A percentile compares a stretch with the other conserved stretches of the same genome.
These are phyloP conservation scores for Knipowitschia caucasica DNA, from an alignment of 2,797 vertebrate species.

Conservation along the genomic window DNA sequence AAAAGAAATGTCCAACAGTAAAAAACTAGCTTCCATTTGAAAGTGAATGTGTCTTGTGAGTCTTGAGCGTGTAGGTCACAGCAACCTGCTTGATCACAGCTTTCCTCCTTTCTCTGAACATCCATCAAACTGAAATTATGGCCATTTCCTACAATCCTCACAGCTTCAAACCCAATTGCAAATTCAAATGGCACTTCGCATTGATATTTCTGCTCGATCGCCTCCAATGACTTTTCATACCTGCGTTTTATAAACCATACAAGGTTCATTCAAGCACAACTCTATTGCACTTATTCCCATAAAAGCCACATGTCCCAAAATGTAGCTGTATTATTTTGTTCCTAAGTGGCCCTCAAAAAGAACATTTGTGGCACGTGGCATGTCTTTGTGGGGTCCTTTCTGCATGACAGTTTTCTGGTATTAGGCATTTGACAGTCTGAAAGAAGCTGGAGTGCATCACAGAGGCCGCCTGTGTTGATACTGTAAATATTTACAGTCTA, in stretches of 20 bases:
- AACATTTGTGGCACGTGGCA: conserved; percentile 12
- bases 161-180: neutral
- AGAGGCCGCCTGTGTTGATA: conserved; percentile 10
- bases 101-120: neutral
- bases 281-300: conserved; percentile 8
- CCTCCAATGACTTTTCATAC: conserved; percentile 16
- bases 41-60: neutral
- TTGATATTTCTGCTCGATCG: conserved; percentile 8
- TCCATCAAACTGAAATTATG: neutral
- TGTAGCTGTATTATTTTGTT: conserved; percentile 13
- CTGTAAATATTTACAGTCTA: neutral
- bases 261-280: conserved; percentile 15
- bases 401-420: conserved; percentile 37
- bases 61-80: neutral
- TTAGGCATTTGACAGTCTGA: conserved; percentile 26
- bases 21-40: neutral
- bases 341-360: conserved; percentile 17
- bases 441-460: conserved; percentile 24
- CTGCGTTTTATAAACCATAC: conserved; percentile 5
- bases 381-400: conserved; percentile 41
- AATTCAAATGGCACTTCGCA: neutral
- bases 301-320: conserved; percentile 17
- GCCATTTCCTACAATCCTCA: neutral
- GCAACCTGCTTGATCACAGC: neutral
- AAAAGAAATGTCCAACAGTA: neutral